These are phyloP conservation scores for Polyploca ridens DNA, from an alignment of 2,888 invertebrate genomes.

Conservation along the genomic window DNA sequence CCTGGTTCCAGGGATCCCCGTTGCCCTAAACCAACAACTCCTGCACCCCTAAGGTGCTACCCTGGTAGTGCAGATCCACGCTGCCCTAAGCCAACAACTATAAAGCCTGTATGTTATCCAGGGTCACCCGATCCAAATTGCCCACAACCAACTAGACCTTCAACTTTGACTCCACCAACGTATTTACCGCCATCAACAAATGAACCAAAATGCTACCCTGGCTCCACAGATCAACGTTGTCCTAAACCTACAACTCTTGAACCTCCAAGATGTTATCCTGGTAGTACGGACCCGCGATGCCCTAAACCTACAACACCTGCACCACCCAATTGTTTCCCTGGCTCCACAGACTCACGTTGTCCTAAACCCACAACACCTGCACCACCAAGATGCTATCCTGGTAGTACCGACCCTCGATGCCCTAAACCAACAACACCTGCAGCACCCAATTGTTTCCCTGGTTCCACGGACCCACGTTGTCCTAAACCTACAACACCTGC, in stretches of 20 bases:
- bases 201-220: conserved; percentile 40
- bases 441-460: conserved; percentile 33
- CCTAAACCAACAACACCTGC: conserved; percentile 40
- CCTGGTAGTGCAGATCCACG: conserved; percentile 51
- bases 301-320: conserved; percentile 37
- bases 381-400: conserved; percentile 42
- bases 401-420: conserved; percentile 48
- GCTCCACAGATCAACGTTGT: conserved; percentile 44
- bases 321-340: conserved; percentile 51
- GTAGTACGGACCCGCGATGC: conserved; percentile 46
- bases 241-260: conserved; percentile 22
- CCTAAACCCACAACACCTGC: conserved; percentile 48
- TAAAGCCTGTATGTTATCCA: conserved; percentile 44
- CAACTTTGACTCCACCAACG: conserved; percentile 36
- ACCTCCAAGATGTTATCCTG: conserved; percentile 15
- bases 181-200: conserved; percentile 44
- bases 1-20: conserved; percentile 51
- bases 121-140: conserved; percentile 62
- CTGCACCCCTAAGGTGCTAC: conserved; percentile 42
- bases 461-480: conserved; percentile 36
- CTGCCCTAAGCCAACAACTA: conserved; percentile 39
- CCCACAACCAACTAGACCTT: conserved; percentile 35
- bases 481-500: conserved; percentile 35
- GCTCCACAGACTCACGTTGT: conserved; percentile 52
- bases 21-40: conserved; percentile 36